phyloP scores from a whole-genome alignment of 92 coral and sea anemone species.

The Umimayanthus chanpuru region DNA sequence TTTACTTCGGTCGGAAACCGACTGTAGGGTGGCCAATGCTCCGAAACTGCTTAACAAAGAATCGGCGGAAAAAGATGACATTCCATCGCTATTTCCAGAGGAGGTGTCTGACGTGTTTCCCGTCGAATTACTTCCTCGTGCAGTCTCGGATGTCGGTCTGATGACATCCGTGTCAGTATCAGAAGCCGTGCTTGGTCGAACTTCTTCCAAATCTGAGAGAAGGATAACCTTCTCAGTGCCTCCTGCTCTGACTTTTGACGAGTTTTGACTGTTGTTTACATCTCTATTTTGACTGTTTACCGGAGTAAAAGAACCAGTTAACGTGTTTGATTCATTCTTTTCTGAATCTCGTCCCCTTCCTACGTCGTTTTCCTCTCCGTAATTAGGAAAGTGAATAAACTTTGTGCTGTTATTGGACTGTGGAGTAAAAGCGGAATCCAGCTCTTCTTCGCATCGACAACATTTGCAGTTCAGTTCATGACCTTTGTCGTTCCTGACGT shows the following conservation, averaged over 20 bases:
- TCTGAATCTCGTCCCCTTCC: slow-evolving; percentile 28
- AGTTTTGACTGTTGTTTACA: background rate
- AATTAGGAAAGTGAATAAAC: slow-evolving; percentile 61
- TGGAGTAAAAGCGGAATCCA: slow-evolving; percentile 79
- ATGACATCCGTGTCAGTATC: background rate
- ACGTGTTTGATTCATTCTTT: slow-evolving; percentile 38
- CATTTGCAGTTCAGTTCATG: slow-evolving; percentile 80
- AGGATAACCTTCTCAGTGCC: slow-evolving; percentile 62
- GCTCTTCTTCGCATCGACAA: slow-evolving; percentile 75
- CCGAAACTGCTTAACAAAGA: slow-evolving; percentile 55
- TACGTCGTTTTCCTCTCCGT: slow-evolving; percentile 42
- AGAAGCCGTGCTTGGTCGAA: slow-evolving; percentile 50
- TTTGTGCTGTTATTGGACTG: slow-evolving; percentile 55
- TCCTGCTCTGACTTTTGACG: slow-evolving; percentile 14
- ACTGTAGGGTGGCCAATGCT: slow-evolving; percentile 45
- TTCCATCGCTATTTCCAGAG: background rate
- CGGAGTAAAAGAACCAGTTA: slow-evolving; percentile 15
- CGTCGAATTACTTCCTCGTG: slow-evolving; percentile 9
- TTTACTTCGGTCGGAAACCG: slow-evolving; percentile 61
- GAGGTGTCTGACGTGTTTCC: slow-evolving; percentile 34
- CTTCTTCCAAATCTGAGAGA: slow-evolving; percentile 84
- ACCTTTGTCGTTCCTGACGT: slow-evolving; percentile 68
- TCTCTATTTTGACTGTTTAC: slow-evolving; percentile 12
- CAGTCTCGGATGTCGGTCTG: slow-evolving; percentile 40
- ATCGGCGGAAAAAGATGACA: slow-evolving; percentile 48